These are phyloP conservation scores for Sylvietta virens DNA, from an alignment of 2,113 vertebrate species.

Conservation along the genomic window DNA sequence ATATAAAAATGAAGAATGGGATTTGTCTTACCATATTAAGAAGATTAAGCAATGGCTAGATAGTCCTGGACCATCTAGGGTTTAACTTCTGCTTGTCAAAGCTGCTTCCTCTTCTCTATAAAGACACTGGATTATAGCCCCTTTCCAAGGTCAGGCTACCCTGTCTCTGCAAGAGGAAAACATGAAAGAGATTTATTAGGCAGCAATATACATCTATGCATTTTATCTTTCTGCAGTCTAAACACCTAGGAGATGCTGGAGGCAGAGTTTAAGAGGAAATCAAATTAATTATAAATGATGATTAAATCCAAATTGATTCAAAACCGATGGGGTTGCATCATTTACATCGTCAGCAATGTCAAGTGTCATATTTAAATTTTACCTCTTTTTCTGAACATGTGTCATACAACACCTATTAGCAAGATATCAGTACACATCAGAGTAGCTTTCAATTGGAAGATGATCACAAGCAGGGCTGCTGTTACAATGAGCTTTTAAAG, in stretches of 20 bases:
- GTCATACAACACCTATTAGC: neutral
- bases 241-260: slow-evolving; percentile 58
- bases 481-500: neutral
- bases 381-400: neutral
- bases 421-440: neutral
- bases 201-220: neutral
- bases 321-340: slow-evolving; percentile 13
- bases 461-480: neutral
- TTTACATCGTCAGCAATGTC: neutral
- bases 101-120: slow-evolving; percentile 55
- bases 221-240: slow-evolving; percentile 54
- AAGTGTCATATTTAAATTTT: neutral
- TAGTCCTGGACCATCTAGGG: slow-evolving; percentile 41
- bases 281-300: slow-evolving; percentile 68
- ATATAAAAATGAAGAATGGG: slow-evolving; percentile 72
- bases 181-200: slow-evolving; percentile 66
- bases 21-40: slow-evolving; percentile 76
- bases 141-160: slow-evolving; percentile 65
- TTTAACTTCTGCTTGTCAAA: slow-evolving; percentile 70
- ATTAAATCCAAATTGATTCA: slow-evolving; percentile 54
- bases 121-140: slow-evolving; percentile 52
- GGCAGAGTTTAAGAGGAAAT: slow-evolving; percentile 43
- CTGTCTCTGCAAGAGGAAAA: slow-evolving; percentile 32
- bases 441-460: neutral
- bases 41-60: slow-evolving; percentile 65